These are phyloP conservation scores for Pterostichus niger DNA, from an alignment of 2,888 invertebrate species.

Conservation along the genomic window DNA sequence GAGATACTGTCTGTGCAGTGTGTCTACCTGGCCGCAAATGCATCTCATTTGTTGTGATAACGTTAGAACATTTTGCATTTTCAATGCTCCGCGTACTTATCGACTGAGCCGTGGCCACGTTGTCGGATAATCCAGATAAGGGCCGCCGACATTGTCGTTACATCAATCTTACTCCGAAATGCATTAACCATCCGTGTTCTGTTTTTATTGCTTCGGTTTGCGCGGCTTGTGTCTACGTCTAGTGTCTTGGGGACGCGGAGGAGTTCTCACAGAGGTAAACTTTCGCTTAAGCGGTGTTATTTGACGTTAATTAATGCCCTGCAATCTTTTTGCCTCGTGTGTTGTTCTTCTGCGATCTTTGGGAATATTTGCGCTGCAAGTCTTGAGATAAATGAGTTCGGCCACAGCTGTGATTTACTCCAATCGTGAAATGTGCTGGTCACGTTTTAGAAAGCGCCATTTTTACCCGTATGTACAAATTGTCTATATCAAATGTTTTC, in stretches of 20 bases:
- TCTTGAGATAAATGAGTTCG: conserved; percentile 31
- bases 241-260: background rate
- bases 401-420: conserved; percentile 44
- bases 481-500: background rate
- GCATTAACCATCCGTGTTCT: conserved; percentile 63
- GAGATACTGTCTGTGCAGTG: conserved; percentile 29
- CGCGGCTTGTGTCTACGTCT: background rate
- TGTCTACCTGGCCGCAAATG: conserved; percentile 61
- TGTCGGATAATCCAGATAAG: conserved; percentile 60
- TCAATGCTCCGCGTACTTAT: conserved; percentile 39
- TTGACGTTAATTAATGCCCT: conserved; percentile 58
- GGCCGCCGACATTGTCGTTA: conserved; percentile 61
- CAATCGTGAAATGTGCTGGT: conserved; percentile 41
- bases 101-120: conserved; percentile 23
- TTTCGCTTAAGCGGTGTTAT: conserved; percentile 48
- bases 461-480: conserved; percentile 14
- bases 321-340: conserved; percentile 44
- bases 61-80: conserved; percentile 58
- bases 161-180: conserved; percentile 66
- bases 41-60: conserved; percentile 65
- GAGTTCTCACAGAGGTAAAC: conserved; percentile 34
- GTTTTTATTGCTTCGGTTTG: conserved; percentile 57
- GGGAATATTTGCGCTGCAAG: conserved; percentile 41
- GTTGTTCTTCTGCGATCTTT: conserved; percentile 50
- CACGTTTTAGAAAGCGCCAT: conserved; percentile 1